These are phyloP conservation scores for Alligator mississippiensis DNA, from an alignment of 2,113 vertebrate species.

Conservation along the genomic window DNA sequence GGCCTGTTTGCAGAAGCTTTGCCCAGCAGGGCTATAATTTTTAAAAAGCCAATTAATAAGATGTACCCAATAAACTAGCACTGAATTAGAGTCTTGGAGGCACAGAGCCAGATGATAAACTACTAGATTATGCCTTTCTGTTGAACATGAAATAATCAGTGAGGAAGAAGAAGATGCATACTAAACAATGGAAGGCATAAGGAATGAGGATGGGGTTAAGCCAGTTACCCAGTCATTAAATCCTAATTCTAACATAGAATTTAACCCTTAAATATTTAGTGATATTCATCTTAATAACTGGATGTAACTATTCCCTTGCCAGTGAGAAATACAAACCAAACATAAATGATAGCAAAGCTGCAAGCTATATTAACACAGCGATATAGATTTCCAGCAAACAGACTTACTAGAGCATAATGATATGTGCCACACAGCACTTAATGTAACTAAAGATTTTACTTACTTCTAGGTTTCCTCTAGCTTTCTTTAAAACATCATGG, in stretches of 20 bases:
- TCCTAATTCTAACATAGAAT: background rate
- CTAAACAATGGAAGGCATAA: background rate
- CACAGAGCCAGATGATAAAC: background rate
- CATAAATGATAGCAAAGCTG: slow-evolving; percentile 24
- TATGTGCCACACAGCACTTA: background rate
- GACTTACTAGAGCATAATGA: too few species aligned
- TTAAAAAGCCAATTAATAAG: background rate
- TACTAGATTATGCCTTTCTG: background rate
- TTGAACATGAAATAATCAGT: slow-evolving; percentile 3
- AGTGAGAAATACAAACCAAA: background rate
- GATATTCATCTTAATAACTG: slow-evolving; percentile 18
- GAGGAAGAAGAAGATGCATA: background rate
- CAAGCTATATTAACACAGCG: background rate
- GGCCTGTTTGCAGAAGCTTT: background rate
- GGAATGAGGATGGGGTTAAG: background rate
- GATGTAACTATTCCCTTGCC: background rate
- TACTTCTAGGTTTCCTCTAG: slow-evolving; percentile 95
- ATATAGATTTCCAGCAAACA: background rate
- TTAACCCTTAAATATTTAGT: slow-evolving; percentile 30
- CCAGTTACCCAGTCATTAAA: slow-evolving; percentile 4
- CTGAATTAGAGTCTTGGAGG: background rate
- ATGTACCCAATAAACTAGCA: background rate
- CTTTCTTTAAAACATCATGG: slow-evolving; percentile 92
- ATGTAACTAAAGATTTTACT: slow-evolving; percentile 8
- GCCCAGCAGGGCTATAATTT: background rate